Conservation (phyloP, 1,140 invertebrate genomes). For the Metopolophium dirhodum region DNA sequence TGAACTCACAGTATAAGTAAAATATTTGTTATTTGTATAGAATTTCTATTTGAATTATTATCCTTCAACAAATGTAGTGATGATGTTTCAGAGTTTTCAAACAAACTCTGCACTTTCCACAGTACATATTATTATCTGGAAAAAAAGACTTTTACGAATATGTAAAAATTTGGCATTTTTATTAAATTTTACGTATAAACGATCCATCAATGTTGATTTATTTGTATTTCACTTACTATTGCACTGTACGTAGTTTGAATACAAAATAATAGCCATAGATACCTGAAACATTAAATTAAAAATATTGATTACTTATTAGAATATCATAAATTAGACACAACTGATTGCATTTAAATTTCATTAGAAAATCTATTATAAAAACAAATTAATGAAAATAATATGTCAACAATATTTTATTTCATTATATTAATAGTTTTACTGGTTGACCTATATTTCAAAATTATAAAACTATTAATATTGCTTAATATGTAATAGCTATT, state of each 20-base stretch:
- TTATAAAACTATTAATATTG: no score
- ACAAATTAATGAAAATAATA: neutral
- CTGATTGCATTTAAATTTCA: neutral
- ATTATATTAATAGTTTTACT: neutral
- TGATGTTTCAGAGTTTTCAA: neutral
- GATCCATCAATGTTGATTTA: neutral
- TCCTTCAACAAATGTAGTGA: neutral
- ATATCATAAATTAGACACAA: neutral
- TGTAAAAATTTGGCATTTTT: neutral
- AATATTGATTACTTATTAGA: neutral
- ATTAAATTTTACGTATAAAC: neutral
- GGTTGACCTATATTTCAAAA: neutral
- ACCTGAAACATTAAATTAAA: constrained; percentile 9
- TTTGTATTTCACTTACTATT: neutral
- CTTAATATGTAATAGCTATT: no score
- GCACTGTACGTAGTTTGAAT: neutral
- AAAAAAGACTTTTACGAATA: neutral
- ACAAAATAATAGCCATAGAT: constrained; percentile 3
- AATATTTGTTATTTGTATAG: neutral
- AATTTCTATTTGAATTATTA: neutral
- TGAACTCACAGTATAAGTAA: neutral
- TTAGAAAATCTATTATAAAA: neutral
- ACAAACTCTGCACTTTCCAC: neutral
- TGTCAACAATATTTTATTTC: neutral
- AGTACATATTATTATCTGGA: neutral